These are phyloP conservation scores for Brenthis daphne DNA, from an alignment of 2,888 invertebrate genomes.

Conservation along the genomic window DNA sequence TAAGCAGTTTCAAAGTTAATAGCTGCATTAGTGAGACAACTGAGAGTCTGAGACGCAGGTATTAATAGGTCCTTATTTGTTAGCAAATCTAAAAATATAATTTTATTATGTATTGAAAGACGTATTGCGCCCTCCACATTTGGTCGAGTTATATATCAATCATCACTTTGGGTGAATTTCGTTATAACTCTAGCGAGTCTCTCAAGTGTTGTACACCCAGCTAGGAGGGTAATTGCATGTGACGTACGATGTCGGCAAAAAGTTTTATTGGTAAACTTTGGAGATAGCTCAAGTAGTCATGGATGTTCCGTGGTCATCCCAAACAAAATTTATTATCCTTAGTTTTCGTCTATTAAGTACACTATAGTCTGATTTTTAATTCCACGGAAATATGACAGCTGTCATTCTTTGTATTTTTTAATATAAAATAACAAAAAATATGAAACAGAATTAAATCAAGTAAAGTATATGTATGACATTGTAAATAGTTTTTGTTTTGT, in stretches of 20 bases:
- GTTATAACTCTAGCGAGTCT: slow-evolving; percentile 21
- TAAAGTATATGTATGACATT: too few relatives aligned
- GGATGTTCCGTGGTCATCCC: slow-evolving; percentile 4
- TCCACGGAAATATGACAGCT: too few relatives aligned
- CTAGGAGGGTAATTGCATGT: slow-evolving; percentile 19
- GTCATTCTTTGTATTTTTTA: too few relatives aligned
- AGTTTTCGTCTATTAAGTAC: slow-evolving; percentile 4
- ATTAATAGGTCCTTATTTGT: not conserved
- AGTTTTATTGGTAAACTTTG: slow-evolving; percentile 36
- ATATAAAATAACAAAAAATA: not conserved
- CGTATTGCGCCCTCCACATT: slow-evolving; percentile 27
- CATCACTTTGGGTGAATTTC: slow-evolving; percentile 21
- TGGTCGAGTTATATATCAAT: slow-evolving; percentile 22
- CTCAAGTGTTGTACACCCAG: slow-evolving; percentile 9
- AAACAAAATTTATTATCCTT: slow-evolving; percentile 12
- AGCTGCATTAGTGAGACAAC: too few relatives aligned
- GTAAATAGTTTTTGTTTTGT: too few relatives aligned
- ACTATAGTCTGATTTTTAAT: too few relatives aligned
- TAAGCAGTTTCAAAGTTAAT: too few relatives aligned
- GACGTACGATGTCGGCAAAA: slow-evolving; percentile 27
- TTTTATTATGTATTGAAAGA: slow-evolving; percentile 34
- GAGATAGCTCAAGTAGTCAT: slow-evolving; percentile 5
- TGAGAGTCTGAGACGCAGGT: too few relatives aligned
- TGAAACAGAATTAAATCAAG: too few relatives aligned
- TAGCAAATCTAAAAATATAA: slow-evolving; percentile 28